Percentiles rank a stretch among this genome's conserved stretches.
These are phyloP conservation scores for Lutjanus erythropterus DNA, from an alignment of 2,113 vertebrate genomes.

Conservation along the genomic window DNA sequence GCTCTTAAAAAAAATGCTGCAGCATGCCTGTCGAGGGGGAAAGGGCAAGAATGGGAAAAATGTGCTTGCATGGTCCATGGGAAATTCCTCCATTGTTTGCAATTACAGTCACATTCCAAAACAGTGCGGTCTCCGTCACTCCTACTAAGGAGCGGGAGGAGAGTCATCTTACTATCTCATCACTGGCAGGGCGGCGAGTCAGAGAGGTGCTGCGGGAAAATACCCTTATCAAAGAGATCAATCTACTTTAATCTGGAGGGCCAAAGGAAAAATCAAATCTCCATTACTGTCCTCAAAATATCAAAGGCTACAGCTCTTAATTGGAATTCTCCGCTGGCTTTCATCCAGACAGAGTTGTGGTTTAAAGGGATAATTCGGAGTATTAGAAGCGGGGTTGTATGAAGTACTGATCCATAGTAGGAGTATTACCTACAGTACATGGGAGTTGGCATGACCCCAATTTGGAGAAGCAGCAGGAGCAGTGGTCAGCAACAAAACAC, in stretches of 20 bases:
- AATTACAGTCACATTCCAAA: slow-evolving; percentile 70
- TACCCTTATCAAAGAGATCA: slow-evolving; percentile 39
- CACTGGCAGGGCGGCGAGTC: slow-evolving; percentile 22
- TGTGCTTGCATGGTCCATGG: slow-evolving; percentile 52
- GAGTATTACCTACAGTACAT: too few relatives aligned
- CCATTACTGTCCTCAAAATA: slow-evolving; percentile 32
- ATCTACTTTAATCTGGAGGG: slow-evolving; percentile 42
- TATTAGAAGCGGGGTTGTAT: too few relatives aligned
- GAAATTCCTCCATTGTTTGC: slow-evolving; percentile 74
- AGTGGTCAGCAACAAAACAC: too few relatives aligned
- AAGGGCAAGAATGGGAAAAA: slow-evolving; percentile 65
- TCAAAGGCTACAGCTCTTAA: slow-evolving; percentile 52
- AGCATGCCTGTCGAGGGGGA: slow-evolving; percentile 27
- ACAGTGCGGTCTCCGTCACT: slow-evolving; percentile 33
- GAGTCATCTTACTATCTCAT: slow-evolving; percentile 38
- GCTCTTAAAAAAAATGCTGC: slow-evolving; percentile 51
- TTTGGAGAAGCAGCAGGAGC: too few relatives aligned
- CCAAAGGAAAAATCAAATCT: slow-evolving; percentile 37
- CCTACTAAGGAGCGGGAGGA: slow-evolving; percentile 8
- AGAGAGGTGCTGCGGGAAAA: slow-evolving; percentile 19
- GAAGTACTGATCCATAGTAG: too few relatives aligned
- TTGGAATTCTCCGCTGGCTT: slow-evolving; percentile 44
- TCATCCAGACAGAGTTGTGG: slow-evolving; percentile 30
- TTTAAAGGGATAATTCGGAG: too few relatives aligned
- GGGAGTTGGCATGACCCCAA: too few relatives aligned